Percentiles rank a stretch among this genome's conserved stretches.
These are phyloP conservation scores for Therioaphis trifolii DNA, from an alignment of 2,888 invertebrate genomes.

Conservation along the genomic window DNA sequence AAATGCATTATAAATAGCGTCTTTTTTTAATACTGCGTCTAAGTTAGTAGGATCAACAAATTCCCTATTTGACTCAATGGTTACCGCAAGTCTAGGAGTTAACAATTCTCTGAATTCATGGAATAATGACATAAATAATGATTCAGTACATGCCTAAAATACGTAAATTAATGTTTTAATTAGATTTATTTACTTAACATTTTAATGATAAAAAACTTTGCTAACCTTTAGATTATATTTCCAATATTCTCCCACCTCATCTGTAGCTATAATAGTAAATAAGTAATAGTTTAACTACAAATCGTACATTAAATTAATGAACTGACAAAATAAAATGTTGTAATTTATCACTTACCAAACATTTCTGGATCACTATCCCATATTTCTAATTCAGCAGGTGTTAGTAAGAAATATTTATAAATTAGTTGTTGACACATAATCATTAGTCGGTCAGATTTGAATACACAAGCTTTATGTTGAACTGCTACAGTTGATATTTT, in stretches of 20 bases:
- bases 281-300: constrained; percentile 12
- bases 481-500: constrained; percentile 63
- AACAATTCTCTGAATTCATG: constrained; percentile 81
- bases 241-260: constrained; percentile 91
- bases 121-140: constrained; percentile 85
- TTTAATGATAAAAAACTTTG: constrained; percentile 64
- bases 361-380: constrained; percentile 91
- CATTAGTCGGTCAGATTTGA: constrained; percentile 79
- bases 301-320: not conserved
- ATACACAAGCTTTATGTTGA: constrained; percentile 71
- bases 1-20: constrained; percentile 93
- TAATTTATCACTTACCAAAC: constrained; percentile 56
- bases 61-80: constrained; percentile 77
- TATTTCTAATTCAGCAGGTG: constrained; percentile 82
- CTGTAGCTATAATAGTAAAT: constrained; percentile 71
- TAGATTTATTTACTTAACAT: not conserved
- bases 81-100: constrained; percentile 79
- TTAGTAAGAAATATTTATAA: constrained; percentile 87
- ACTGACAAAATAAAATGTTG: not conserved
- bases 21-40: constrained; percentile 84
- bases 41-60: constrained; percentile 79
- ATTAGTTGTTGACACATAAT: constrained; percentile 88
- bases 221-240: constrained; percentile 88
- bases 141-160: constrained; percentile 87
- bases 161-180: no score